Conservation (phyloP, 2,113 vertebrate genomes). For the Ramphastos sulfuratus region DNA sequence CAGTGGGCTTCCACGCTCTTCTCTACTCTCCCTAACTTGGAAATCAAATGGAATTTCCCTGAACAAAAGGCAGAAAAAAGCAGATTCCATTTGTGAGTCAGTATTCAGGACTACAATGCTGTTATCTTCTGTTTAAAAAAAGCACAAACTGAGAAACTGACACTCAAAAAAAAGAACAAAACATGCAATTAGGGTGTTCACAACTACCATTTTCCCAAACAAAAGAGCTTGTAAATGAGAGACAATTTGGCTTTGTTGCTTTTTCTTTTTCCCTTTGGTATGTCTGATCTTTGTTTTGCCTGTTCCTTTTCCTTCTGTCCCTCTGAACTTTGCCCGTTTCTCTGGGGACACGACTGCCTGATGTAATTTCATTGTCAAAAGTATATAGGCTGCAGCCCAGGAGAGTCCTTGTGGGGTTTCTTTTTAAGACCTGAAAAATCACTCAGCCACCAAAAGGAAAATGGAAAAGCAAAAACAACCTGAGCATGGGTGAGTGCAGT, state of each 20-base stretch:
- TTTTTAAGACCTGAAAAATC: constrained; percentile 11
- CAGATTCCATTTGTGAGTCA: fast-evolving
- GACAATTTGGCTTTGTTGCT: neutral
- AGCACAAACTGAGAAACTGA: neutral
- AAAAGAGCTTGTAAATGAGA: neutral
- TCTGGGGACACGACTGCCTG: neutral
- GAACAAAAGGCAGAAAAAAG: neutral
- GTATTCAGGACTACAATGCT: neutral
- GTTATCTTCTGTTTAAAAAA: neutral
- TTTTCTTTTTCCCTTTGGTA: neutral
- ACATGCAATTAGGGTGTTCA: neutral
- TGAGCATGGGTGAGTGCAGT: neutral
- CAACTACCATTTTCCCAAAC: neutral
- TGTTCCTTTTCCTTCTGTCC: neutral
- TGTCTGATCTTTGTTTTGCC: neutral
- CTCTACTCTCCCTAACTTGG: constrained; percentile 90
- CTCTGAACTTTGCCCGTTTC: neutral
- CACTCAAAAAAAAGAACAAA: neutral
- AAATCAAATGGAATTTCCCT: constrained; percentile 95
- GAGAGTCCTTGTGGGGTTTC: neutral
- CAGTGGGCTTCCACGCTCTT: constrained; percentile 94
- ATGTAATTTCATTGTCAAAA: neutral
- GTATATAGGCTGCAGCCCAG: neutral
- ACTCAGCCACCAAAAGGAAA: neutral
- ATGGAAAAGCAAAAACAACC: neutral